Evolutionary conservation across 2,888 invertebrate genomes (phyloP), one percentile per base, ranked within the genome.

Genomic region (Diogma glabrata): DNA sequence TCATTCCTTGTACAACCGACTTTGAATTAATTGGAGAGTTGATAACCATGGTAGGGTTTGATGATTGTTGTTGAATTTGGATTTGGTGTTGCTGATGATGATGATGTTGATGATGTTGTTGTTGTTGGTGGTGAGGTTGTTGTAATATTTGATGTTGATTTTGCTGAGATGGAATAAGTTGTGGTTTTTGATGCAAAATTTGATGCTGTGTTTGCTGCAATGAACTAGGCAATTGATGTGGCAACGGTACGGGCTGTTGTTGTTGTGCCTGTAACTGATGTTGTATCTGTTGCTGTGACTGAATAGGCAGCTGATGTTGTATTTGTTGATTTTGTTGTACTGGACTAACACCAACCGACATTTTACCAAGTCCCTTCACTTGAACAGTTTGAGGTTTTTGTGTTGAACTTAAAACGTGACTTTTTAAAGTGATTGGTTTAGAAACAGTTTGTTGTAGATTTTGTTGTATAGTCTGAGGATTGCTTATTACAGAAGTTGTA

Each of bases 161-260:
- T n/a, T n/a, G 77, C 17, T 78, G 79, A 1, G 77, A 66, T 19
- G 67, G 65, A 53, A 66, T 69, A 46, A 57, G 63, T 50, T 61
- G 67, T 54, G 65, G 68, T 3, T n/a, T n/a, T n/a, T 69, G 74
- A 51, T 66, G 67, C 62, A 66, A 62, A 33, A 61, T 63, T 10
- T 61, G 63, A 49, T 60, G 45, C 57, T 22, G 59, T 28, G 30
- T 62, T 58, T 58, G 63, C 47, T 63, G 61, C 45, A 64, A 52
- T n/a, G 67, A 60, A 38, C 67, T 60, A 1, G 63, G 59, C 48
- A 67, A 67, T 7, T 24, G 6, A 7, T 6, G 24, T 7, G 6
- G 24, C 9, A 24, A 24, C 24, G 22, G 17, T 17, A 24, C 10
- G 9, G 22, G n/a, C 19, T 47, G 51, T 52, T 43, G 58, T 16